Evolutionary conservation across 2,888 invertebrate genomes (phyloP), one percentile per base, ranked within the genome.

Genomic region (Athrips mouffetella): DNA sequence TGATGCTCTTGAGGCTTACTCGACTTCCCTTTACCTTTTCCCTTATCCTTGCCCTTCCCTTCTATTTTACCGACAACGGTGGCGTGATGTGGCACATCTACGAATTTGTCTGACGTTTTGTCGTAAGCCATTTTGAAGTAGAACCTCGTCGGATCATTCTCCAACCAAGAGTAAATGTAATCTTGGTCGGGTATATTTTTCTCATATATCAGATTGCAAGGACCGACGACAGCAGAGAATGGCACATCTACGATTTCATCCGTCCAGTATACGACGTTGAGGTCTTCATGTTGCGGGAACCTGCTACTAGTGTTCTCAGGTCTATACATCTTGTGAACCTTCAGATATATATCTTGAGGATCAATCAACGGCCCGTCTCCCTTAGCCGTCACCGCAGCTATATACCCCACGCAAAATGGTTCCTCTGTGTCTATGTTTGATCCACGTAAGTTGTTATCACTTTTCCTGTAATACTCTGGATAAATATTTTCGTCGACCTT

Each of bases 391-490:
- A 95, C 92, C 0, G 90, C 89, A 25, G 89, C 89, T 35, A 96
- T 92, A 42, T 91, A 89, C 1, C 91, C 95, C 7, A 96, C 89
- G 59, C 92, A 90, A 73, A 94, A 96, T 0, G 96, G 94, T 53
- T 94, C 92, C 0, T 93, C 92, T 0, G 93, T 93, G 53, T 93
- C 91, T 10, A 89, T 72, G 63, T 94, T 94, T 0, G 93, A 93
- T 0, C 94, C 94, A 59, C 94, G 93, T 16, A 92, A 73, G 55
- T 89, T 90, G 54, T 93, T 93, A 10, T 91, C 90, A 35, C 90
- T 91, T 78, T 95, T 96, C 48, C 96, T 89, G 71, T 95, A 96
- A 62, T 91, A 92, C 73, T 96, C 96, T 0, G 96, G 92, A 68
- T 94, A 96, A 25, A 92, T 70, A n/a, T 91, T 89, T 70, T 94